Base-by-base conservation (phyloP, 2,888 invertebrate species). In the Branchinecta sandiegonensis region DNA sequence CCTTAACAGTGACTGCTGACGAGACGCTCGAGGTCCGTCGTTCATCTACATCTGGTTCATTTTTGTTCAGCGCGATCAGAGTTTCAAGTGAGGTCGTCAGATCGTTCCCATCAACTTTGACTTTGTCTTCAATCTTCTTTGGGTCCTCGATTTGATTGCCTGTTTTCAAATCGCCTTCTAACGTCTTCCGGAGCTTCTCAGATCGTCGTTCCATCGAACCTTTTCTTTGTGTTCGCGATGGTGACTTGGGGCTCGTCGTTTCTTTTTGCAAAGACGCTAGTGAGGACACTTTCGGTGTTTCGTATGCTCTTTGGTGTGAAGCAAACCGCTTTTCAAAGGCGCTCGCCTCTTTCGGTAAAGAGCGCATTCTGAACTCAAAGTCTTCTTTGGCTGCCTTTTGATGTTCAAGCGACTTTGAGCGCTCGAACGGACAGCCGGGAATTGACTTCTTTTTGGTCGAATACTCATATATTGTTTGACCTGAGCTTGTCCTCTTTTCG, bases 251-350 rank as follows among this genome's bases (percentile, higher is more conserved):
- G n/a, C 23, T n/a, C 14, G 8, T 17, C 8, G 9, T 56, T 10
- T 56, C 63, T 23, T 56, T 23, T 9, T n/a, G 63, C 14, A 11
- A 9, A 2, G 14, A n/a, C n/a, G 23, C 11, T 56, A 56, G 8
- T 8, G 63, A 56, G 23, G 8, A 23, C 37, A 37, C 37, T 37
- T 37, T 37, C 6, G 37, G 37, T 37, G 37, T 37, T 2, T 37
- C 37, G 37, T 37, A 37, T 5, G 37, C 37, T 37, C 37, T 37
- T 37, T 37, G 37, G 37, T 37, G 37, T 37, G 37, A 37, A 10
- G 63, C 63, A 56, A 56, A 56, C 63, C 63, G n/a, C 23, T 56
- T 56, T 23, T 56, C 63, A 56, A 56, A 56, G 23, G 63, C 63
- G 23, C 63, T 56, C 1, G 8, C 63, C 14, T 56, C 63, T 56